A percentile compares a stretch with the other conserved stretches of the same genome.
Conservation (phyloP, 2,113 vertebrate species). For the Syrmaticus mikado region DNA sequence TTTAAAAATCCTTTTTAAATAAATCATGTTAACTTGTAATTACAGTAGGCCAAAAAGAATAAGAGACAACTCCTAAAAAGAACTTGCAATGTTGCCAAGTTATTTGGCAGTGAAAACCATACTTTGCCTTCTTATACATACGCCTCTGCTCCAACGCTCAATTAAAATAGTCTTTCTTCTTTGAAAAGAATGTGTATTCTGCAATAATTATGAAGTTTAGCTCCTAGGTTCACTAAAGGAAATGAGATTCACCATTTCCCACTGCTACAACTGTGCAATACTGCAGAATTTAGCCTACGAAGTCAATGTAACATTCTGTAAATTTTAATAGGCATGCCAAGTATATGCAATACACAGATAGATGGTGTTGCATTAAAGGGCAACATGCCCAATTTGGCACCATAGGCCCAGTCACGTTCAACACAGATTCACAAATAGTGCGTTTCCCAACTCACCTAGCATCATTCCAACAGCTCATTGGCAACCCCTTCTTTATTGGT, state of each 20-base stretch:
- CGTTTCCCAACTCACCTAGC: too few relatives aligned
- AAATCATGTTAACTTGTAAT: neutral
- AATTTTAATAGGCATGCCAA: neutral
- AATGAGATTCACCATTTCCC: neutral
- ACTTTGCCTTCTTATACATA: neutral
- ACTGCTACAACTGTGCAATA: neutral
- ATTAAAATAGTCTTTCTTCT: neutral
- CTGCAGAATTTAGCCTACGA: neutral
- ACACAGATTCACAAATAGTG: too few relatives aligned
- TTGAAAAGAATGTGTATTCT: neutral
- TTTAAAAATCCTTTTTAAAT: neutral
- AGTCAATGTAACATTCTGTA: neutral
- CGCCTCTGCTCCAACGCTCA: neutral
- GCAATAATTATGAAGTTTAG: neutral
- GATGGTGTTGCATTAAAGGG: too few relatives aligned
- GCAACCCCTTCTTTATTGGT: neutral
- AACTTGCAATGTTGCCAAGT: neutral
- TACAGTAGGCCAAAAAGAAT: neutral
- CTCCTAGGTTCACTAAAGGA: neutral
- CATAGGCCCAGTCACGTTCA: too few relatives aligned
- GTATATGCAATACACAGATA: accelerated
- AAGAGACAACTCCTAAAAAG: neutral
- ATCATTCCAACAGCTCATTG: neutral
- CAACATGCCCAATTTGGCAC: too few relatives aligned
- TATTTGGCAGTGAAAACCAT: neutral